Conservation (phyloP, 2,888 invertebrate species). For the Gastrophysa polygoni region DNA sequence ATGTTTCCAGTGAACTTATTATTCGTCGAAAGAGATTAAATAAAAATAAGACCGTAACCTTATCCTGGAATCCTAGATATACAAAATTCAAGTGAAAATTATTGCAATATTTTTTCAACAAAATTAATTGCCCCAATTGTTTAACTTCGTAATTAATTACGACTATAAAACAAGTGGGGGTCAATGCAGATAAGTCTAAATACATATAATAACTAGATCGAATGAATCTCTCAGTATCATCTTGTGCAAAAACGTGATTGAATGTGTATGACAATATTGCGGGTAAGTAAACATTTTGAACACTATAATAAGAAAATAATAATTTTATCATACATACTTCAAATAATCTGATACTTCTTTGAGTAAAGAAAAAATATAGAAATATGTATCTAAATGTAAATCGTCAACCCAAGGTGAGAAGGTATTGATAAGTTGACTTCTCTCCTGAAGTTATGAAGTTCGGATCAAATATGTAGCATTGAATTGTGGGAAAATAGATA, state of each 20-base stretch:
- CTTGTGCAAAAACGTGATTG: constrained; percentile 6
- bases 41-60: neutral
- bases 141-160: constrained; percentile 1
- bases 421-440: too few species aligned
- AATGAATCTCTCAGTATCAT: constrained; percentile 10
- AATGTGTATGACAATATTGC: neutral
- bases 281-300: constrained; percentile 1
- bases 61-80: neutral
- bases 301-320: too few species aligned
- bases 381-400: too few species aligned
- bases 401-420: too few species aligned
- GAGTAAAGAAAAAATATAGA: too few species aligned
- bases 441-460: too few species aligned
- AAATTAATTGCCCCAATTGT: neutral
- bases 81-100: neutral
- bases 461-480: too few species aligned
- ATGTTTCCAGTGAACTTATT: too few species aligned
- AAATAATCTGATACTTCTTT: too few species aligned
- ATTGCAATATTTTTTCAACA: neutral
- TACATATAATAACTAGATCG: constrained; percentile 23
- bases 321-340: too few species aligned
- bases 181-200: constrained; percentile 23
- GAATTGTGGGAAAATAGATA: too few species aligned
- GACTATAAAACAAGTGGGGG: constrained; percentile 8
- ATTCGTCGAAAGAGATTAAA: neutral